Conservation (phyloP, 2,888 invertebrate genomes). For the Eupeodes luniger region DNA sequence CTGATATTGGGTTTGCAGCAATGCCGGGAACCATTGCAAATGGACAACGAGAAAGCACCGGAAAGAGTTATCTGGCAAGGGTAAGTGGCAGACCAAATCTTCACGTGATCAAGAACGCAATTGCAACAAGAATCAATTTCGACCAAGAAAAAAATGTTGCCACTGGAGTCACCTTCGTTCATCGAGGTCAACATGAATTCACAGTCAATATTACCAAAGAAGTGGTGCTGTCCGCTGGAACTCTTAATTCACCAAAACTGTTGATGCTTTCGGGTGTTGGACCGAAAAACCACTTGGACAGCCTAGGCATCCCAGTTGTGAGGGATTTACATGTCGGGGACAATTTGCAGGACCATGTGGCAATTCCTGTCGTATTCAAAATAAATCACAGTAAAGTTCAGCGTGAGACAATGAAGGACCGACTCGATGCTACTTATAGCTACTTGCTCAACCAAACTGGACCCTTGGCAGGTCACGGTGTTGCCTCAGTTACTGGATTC, state of each 20-base stretch:
- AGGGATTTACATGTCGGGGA: constrained; percentile 86
- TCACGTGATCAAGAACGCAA: constrained; percentile 86
- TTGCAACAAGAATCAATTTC: constrained; percentile 86
- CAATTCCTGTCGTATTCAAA: constrained; percentile 83
- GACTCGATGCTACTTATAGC: constrained; percentile 80
- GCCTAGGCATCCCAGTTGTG: constrained; percentile 78
- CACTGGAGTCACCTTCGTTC: constrained; percentile 84
- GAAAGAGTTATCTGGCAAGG: constrained; percentile 88
- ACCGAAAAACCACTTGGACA: constrained; percentile 77
- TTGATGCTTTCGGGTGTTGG: constrained; percentile 83
- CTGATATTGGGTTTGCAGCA: constrained; percentile 85
- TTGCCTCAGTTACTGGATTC: constrained; percentile 85
- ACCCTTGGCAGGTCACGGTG: constrained; percentile 83
- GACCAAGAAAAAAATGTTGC: constrained; percentile 84
- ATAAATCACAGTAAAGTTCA: constrained; percentile 81
- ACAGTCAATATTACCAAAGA: constrained; percentile 79
- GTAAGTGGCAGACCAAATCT: constrained; percentile 86
- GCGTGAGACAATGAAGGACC: constrained; percentile 78
- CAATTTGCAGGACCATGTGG: constrained; percentile 92
- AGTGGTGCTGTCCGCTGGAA: constrained; percentile 81
- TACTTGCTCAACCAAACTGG: constrained; percentile 85
- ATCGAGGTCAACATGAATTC: constrained; percentile 83
- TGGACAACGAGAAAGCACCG: constrained; percentile 90
- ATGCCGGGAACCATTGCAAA: constrained; percentile 85
- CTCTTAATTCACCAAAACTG: constrained; percentile 81